phyloP scores from a whole-genome alignment of 1,140 invertebrate genomes.

The Papilio helenus region DNA sequence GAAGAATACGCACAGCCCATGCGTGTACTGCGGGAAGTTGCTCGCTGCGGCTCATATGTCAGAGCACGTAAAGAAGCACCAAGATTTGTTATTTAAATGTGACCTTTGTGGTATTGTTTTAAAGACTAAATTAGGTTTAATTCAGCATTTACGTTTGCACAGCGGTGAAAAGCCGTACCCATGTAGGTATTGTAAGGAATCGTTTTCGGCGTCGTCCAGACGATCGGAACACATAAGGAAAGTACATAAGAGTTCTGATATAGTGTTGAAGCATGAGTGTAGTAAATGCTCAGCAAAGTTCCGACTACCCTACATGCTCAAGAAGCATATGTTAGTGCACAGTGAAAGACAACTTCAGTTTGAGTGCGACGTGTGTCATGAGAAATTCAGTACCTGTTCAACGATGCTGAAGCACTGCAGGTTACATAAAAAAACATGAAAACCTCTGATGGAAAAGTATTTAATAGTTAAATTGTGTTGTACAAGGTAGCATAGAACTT shows the following conservation, averaged over 20 bases:
- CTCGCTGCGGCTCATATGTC: conserved; percentile 69
- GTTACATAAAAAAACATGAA: conserved; percentile 52
- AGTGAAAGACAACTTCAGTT: conserved; percentile 46
- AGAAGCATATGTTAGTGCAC: conserved; percentile 63
- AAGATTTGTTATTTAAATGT: conserved; percentile 55
- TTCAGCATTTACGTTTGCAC: conserved; percentile 66
- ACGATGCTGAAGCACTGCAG: conserved; percentile 62
- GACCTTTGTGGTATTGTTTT: conserved; percentile 60
- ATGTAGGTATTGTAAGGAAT: conserved; percentile 64
- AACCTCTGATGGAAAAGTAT: background rate
- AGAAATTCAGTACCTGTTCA: conserved; percentile 60
- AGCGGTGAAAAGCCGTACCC: conserved; percentile 69
- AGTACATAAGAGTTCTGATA: conserved; percentile 51
- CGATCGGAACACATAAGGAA: conserved; percentile 69
- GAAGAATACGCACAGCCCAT: conserved; percentile 69
- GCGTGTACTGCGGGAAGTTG: conserved; percentile 65
- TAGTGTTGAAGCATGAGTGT: conserved; percentile 60
- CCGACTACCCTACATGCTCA: conserved; percentile 58
- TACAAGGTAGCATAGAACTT: background rate
- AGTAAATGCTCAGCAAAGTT: conserved; percentile 64
- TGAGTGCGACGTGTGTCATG: conserved; percentile 58
- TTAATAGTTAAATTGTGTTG: background rate
- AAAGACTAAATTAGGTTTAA: conserved; percentile 62
- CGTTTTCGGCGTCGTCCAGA: conserved; percentile 67
- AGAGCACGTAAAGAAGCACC: conserved; percentile 65